A percentile compares a stretch with the other conserved stretches of the same genome.
phyloP scores from a whole-genome alignment of 2,113 vertebrate genomes.

The Heterotilapia buettikoferi region DNA sequence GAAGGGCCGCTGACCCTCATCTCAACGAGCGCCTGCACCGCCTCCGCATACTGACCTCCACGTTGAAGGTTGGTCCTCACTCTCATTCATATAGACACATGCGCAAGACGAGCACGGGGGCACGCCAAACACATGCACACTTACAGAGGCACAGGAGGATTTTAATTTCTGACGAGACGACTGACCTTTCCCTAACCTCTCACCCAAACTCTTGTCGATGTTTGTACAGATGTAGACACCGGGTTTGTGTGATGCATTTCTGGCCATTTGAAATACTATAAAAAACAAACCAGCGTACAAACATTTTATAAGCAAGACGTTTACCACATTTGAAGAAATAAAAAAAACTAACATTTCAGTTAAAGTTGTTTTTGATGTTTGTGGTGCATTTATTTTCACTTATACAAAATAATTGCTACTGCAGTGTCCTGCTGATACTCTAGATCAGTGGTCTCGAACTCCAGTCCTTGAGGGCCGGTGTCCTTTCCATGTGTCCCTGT shows the following conservation, averaged over 20 bases:
- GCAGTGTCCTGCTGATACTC: not conserved
- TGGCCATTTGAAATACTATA: not conserved
- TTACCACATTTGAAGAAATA: not conserved
- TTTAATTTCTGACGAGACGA: not conserved
- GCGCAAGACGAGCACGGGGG: not conserved
- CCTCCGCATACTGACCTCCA: constrained; percentile 94
- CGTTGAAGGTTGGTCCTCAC: constrained; percentile 85
- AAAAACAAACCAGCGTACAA: not conserved
- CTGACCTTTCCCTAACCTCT: not conserved
- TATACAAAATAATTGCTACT: not conserved
- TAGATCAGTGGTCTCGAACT: not conserved
- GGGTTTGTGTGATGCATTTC: not conserved
- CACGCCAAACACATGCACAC: not conserved
- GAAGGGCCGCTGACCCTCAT: constrained; percentile 88
- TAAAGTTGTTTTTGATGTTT: not conserved
- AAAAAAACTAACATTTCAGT: not conserved
- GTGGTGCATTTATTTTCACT: not conserved
- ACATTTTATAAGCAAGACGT: not conserved
- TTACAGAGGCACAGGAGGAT: not conserved
- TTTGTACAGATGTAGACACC: not conserved
- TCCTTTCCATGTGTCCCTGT: not conserved
- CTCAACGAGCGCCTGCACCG: constrained; percentile 95
- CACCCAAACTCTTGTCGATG: not conserved
- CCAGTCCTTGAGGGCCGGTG: not conserved
- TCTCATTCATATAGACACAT: not conserved